phyloP scores from a whole-genome alignment of 2,888 invertebrate species.

The Ichneumoninae sp. region DNA sequence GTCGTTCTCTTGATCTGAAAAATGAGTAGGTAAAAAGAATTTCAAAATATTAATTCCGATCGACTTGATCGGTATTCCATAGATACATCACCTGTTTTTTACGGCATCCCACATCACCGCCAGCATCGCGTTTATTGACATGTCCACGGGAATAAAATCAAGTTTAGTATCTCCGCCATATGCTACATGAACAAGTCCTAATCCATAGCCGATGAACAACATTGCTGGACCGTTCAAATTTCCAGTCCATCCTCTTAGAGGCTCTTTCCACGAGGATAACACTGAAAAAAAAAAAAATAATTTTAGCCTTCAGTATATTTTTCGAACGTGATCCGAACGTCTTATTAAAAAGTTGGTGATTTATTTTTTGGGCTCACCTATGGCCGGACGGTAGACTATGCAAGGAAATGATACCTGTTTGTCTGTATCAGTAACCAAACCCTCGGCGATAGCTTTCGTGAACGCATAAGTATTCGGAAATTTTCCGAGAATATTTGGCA shows the following conservation, averaged over 20 bases:
- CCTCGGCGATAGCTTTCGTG: slow-evolving; percentile 74
- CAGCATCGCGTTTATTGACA: slow-evolving; percentile 74
- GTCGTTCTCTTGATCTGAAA: slow-evolving; percentile 66
- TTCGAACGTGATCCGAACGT: background rate
- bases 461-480: slow-evolving; percentile 73
- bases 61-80: background rate
- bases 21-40: background rate
- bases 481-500: slow-evolving; percentile 68
- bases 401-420: slow-evolving; percentile 68
- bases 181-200: slow-evolving; percentile 69
- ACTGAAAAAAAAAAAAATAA: slow-evolving; percentile 65
- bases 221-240: slow-evolving; percentile 68
- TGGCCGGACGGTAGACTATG: slow-evolving; percentile 73
- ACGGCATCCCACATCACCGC: slow-evolving; percentile 73
- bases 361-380: slow-evolving; percentile 65
- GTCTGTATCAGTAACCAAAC: slow-evolving; percentile 70
- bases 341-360: background rate
- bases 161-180: slow-evolving; percentile 49
- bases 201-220: slow-evolving; percentile 55
- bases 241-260: slow-evolving; percentile 70
- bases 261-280: slow-evolving; percentile 72
- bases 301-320: background rate
- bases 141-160: slow-evolving; percentile 76
- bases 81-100: slow-evolving; percentile 69
- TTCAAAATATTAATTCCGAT: background rate